Conservation (phyloP, 2,797 vertebrate species). For the Hafferia zeledoni region DNA sequence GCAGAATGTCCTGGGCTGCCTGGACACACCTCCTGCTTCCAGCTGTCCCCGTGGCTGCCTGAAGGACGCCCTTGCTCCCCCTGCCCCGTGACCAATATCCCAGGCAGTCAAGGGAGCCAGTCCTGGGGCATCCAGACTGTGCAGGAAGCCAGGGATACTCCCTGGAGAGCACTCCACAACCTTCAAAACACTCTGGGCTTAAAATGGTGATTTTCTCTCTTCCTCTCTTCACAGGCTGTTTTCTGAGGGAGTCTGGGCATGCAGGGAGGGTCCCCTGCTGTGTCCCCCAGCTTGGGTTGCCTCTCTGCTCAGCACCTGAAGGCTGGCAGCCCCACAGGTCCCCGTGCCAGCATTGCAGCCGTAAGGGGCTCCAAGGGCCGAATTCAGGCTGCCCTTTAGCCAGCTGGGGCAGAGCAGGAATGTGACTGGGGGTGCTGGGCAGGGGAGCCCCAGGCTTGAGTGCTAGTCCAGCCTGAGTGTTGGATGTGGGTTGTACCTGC, state of each 20-base stretch:
- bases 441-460: background rate
- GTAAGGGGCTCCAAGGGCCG: background rate
- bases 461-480: background rate
- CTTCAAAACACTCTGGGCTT: background rate
- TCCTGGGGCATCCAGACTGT: background rate
- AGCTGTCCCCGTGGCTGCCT: background rate
- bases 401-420: background rate
- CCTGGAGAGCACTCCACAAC: background rate
- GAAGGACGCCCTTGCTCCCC: background rate
- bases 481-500: background rate
- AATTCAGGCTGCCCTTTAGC: background rate
- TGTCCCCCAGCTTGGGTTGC: background rate
- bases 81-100: accelerated
- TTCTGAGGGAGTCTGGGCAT: background rate
- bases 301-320: background rate
- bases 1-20: background rate
- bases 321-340: background rate
- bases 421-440: background rate
- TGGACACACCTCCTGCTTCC: background rate
- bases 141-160: background rate
- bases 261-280: background rate
- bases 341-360: accelerated
- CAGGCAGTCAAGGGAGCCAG: accelerated
- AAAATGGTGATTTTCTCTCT: background rate
- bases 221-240: background rate